phyloP scores from a whole-genome alignment of 2,797 vertebrate genomes.

The Artibeus lituratus region DNA sequence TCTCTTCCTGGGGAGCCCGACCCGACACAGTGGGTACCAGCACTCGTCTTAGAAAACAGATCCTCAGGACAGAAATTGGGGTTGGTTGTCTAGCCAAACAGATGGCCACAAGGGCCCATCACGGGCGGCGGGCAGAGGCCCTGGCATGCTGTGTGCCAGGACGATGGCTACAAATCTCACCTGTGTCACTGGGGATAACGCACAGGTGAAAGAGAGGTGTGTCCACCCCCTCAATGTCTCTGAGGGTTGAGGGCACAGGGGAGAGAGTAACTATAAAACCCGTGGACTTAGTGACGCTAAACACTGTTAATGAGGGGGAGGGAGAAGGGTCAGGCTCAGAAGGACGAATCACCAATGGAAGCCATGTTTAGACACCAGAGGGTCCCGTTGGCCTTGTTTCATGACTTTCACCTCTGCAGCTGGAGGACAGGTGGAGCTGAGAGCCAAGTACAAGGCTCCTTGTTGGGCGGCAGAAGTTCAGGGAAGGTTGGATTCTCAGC shows the following conservation, averaged over 20 bases:
- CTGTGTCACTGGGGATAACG: accelerated
- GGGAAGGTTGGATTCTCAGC: background rate
- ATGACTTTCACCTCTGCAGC: background rate
- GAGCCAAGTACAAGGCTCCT: background rate
- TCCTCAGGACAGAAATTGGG: background rate
- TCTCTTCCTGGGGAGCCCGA: background rate
- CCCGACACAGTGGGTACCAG: background rate
- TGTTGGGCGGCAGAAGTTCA: background rate
- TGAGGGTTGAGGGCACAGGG: background rate
- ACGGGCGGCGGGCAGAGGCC: background rate
- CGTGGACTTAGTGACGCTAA: background rate
- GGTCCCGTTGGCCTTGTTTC: background rate
- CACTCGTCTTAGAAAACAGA: background rate
- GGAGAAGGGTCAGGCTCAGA: background rate
- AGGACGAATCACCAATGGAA: background rate
- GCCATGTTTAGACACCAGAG: background rate
- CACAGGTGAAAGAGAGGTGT: background rate
- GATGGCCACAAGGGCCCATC: background rate
- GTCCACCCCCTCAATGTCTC: accelerated
- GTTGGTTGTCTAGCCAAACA: background rate
- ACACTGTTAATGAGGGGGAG: background rate
- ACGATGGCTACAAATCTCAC: background rate
- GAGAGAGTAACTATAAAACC: too few relatives aligned
- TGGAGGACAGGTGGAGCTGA: background rate
- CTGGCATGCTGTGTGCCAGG: background rate